These are phyloP conservation scores for Myotis brandtii DNA, from an alignment of 2,113 vertebrate genomes.

Conservation along the genomic window DNA sequence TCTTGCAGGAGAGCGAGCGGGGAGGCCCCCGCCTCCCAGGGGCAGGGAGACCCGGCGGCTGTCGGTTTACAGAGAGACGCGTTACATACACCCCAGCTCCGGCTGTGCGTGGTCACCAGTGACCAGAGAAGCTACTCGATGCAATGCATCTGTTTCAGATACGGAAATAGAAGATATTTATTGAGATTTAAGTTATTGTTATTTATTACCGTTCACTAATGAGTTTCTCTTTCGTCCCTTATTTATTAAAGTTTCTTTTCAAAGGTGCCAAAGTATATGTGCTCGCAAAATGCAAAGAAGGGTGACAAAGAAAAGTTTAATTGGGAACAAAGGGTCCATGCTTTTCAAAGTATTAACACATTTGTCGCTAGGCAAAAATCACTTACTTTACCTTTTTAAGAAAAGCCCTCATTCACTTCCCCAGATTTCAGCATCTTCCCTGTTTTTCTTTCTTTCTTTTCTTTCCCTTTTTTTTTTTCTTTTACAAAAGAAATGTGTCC, in stretches of 20 bases:
- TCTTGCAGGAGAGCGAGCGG: constrained; percentile 75
- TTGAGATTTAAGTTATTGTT: constrained; percentile 99
- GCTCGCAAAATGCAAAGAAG: constrained; percentile 84
- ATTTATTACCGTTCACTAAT: constrained; percentile 98
- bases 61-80: constrained; percentile 89
- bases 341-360: constrained; percentile 82
- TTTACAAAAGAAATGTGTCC: background rate
- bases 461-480: background rate
- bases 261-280: constrained; percentile 94
- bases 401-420: constrained; percentile 70
- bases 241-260: constrained; percentile 94
- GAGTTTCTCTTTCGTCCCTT: constrained; percentile 92
- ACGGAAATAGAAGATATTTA: constrained; percentile 97
- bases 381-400: constrained; percentile 90
- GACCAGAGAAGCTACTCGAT: constrained; percentile 90
- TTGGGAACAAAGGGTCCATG: constrained; percentile 86
- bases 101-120: constrained; percentile 87
- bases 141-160: constrained; percentile 93
- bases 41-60: constrained; percentile 42
- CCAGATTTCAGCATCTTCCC: constrained; percentile 32
- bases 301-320: constrained; percentile 80
- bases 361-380: constrained; percentile 87
- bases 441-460: background rate
- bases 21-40: constrained; percentile 50
- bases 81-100: constrained; percentile 84